These are phyloP conservation scores for Drosophila melanica DNA, from an alignment of 1,140 invertebrate genomes.

Conservation along the genomic window DNA sequence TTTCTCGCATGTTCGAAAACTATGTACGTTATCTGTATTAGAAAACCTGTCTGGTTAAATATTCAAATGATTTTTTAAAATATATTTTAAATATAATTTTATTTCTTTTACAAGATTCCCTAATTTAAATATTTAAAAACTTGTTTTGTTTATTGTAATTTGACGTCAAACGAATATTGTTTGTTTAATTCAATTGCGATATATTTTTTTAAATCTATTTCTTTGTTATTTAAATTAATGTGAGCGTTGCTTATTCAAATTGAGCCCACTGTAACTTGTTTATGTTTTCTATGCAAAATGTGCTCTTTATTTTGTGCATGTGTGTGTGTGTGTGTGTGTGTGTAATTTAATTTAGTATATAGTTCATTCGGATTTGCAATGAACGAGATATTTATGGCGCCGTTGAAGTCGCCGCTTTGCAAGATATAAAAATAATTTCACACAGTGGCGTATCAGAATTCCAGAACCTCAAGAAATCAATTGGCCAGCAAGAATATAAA, in stretches of 20 bases:
- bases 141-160: conserved; percentile 1
- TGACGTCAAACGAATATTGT: conserved; percentile 1
- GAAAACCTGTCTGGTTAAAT: neutral
- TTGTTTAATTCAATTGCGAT: neutral
- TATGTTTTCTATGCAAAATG: conserved; percentile 20
- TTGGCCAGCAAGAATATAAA: conserved; percentile 7
- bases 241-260: conserved; percentile 7
- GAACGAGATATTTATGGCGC: conserved; percentile 35
- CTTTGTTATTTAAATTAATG: conserved; percentile 11
- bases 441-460: conserved; percentile 11
- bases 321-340: neutral
- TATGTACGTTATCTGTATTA: neutral
- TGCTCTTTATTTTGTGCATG: neutral
- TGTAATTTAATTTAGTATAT: conserved; percentile 8
- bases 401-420: conserved; percentile 28
- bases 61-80: neutral
- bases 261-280: conserved; percentile 32
- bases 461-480: neutral
- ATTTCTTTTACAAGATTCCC: conserved; percentile 1
- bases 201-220: neutral
- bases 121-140: conserved; percentile 12
- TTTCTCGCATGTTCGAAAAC: neutral
- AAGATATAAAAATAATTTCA: conserved; percentile 20
- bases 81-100: conserved; percentile 1
- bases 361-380: conserved; percentile 30